Evolutionary conservation across 2,113 vertebrate species (phyloP).

Genomic region (Saccopteryx leptura): DNA sequence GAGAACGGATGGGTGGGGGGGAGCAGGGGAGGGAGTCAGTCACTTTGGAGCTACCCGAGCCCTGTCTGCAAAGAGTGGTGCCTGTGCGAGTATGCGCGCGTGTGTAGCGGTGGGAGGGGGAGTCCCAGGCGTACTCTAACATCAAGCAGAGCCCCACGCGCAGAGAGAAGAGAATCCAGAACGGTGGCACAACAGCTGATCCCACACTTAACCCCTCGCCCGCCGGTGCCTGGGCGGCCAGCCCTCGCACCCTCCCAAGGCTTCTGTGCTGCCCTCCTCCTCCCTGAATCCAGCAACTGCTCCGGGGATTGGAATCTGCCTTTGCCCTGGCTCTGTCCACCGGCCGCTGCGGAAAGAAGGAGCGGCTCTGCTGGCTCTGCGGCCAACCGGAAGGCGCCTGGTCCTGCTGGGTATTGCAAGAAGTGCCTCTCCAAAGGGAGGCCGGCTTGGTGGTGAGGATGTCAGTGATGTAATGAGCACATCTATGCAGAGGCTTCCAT

Average conservation of each 20-base stretch:
- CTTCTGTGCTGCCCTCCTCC: conserved; percentile 30
- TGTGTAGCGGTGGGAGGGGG: conserved; percentile 88
- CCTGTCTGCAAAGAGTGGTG: conserved; percentile 89
- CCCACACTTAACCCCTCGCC: conserved; percentile 91
- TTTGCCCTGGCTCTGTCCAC: background rate
- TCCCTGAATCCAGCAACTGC: background rate
- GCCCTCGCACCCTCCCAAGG: conserved; percentile 55
- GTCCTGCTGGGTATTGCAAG: conserved; percentile 42
- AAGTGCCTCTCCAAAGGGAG: conserved; percentile 57
- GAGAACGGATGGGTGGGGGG: conserved; percentile 53
- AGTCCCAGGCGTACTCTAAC: conserved; percentile 94
- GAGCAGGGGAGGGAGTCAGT: conserved; percentile 78
- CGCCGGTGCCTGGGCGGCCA: conserved; percentile 72
- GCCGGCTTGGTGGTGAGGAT: conserved; percentile 68
- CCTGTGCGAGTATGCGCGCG: conserved; percentile 86
- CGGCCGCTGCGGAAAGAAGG: conserved; percentile 43
- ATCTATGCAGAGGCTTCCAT: conserved; percentile 75
- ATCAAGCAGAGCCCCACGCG: conserved; percentile 91
- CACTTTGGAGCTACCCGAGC: conserved; percentile 94
- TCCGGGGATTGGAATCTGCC: conserved; percentile 18
- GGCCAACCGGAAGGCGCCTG: conserved; percentile 70
- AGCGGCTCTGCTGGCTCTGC: conserved; percentile 48
- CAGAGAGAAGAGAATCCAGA: conserved; percentile 91
- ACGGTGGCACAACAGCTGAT: conserved; percentile 91
- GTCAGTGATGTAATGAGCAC: conserved; percentile 71